These are phyloP conservation scores for Abrostola triplasia DNA, from an alignment of 2,888 invertebrate genomes.

Conservation along the genomic window DNA sequence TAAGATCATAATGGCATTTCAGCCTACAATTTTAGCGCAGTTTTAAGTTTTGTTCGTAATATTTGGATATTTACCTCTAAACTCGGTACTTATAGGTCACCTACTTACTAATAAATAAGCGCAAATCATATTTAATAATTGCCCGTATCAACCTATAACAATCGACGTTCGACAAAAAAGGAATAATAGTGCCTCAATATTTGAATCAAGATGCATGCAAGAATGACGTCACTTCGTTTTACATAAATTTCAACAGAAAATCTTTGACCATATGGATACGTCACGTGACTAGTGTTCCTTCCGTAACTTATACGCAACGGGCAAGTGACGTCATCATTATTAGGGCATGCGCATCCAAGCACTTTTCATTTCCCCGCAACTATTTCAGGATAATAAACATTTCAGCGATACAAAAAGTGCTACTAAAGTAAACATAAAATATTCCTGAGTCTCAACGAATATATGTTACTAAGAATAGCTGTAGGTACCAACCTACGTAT, in stretches of 20 bases:
- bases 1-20: too few species aligned
- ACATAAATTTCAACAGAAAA: too few species aligned
- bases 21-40: background rate
- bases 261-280: too few species aligned
- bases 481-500: conserved; percentile 56
- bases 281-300: background rate
- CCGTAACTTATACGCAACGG: background rate
- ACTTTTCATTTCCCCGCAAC: conserved; percentile 34
- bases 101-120: too few species aligned
- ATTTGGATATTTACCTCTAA: too few species aligned
- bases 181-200: too few species aligned
- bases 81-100: too few species aligned
- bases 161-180: too few species aligned
- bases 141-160: too few species aligned
- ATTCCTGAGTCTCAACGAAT: conserved; percentile 56
- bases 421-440: conserved; percentile 66
- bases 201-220: too few species aligned
- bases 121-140: too few species aligned
- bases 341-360: conserved; percentile 17
- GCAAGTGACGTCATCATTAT: conserved; percentile 28
- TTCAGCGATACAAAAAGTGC: conserved; percentile 45
- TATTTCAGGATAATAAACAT: conserved; percentile 40
- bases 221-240: too few species aligned
- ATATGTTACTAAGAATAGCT: conserved; percentile 34
- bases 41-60: background rate